phyloP scores from a whole-genome alignment of 2,113 vertebrate genomes.

The Coregonus clupeaformis region DNA sequence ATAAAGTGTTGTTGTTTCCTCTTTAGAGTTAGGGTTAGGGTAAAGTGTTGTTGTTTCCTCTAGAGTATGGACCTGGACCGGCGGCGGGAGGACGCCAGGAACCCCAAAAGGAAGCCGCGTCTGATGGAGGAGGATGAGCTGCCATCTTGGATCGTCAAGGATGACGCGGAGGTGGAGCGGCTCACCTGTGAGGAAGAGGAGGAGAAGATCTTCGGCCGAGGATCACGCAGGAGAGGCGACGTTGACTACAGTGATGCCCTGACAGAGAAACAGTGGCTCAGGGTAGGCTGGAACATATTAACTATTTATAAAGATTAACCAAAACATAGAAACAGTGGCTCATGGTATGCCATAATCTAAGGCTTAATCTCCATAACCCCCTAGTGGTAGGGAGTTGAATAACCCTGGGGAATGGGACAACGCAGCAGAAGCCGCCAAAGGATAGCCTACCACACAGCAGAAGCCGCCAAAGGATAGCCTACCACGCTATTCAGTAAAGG shows the following conservation, averaged over 20 bases:
- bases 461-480: too few species aligned
- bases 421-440: too few species aligned
- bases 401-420: too few species aligned
- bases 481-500: too few species aligned
- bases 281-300: conserved; percentile 67
- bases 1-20: too few species aligned
- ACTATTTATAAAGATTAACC: neutral
- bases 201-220: conserved; percentile 95
- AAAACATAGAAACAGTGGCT: too few species aligned
- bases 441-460: too few species aligned
- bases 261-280: conserved; percentile 96
- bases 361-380: too few species aligned
- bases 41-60: too few species aligned
- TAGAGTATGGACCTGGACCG: conserved; percentile 97
- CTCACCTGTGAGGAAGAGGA: conserved; percentile 96
- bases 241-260: conserved; percentile 97
- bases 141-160: conserved; percentile 97
- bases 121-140: conserved; percentile 97
- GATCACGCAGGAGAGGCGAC: conserved; percentile 91
- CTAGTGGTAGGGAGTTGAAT: too few species aligned
- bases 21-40: too few species aligned
- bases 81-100: conserved; percentile 92
- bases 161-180: conserved; percentile 95
- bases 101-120: conserved; percentile 91
- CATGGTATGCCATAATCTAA: too few species aligned